A percentile compares a stretch with the other conserved stretches of the same genome.
Evolutionary conservation across 2,113 vertebrate genomes (phyloP).

Genomic region (Mesitornis unicolor): DNA sequence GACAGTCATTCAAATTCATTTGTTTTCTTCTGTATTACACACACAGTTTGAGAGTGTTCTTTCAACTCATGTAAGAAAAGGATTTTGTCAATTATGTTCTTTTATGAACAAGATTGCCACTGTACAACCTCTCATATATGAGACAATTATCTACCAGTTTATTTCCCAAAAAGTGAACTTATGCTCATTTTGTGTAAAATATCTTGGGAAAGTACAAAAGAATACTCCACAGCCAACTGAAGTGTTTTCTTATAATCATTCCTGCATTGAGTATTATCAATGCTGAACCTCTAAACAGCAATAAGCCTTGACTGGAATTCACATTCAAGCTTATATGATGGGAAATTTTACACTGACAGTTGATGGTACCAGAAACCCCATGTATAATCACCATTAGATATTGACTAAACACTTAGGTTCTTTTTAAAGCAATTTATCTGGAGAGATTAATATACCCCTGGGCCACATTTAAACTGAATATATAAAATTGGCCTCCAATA

Average conservation of each 20-base stretch:
- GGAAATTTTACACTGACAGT: background rate
- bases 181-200: background rate
- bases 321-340: accelerated
- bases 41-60: background rate
- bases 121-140: background rate
- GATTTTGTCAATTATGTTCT: background rate
- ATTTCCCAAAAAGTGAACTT: background rate
- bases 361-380: background rate
- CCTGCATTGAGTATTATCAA: background rate
- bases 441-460: background rate
- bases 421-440: slow-evolving; percentile 15
- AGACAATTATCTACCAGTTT: background rate
- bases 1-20: background rate
- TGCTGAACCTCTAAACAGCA: background rate
- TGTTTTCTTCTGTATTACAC: background rate
- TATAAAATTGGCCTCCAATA: background rate
- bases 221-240: background rate
- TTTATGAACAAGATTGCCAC: background rate
- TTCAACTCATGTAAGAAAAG: background rate
- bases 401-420: slow-evolving; percentile 17
- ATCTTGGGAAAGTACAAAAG: background rate
- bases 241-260: background rate
- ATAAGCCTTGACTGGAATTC: background rate
- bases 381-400: slow-evolving; percentile 1
- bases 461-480: background rate